A percentile compares a stretch with the other conserved stretches of the same genome.
phyloP scores from a whole-genome alignment of 2,888 invertebrate species.

The Beris chalybata region DNA sequence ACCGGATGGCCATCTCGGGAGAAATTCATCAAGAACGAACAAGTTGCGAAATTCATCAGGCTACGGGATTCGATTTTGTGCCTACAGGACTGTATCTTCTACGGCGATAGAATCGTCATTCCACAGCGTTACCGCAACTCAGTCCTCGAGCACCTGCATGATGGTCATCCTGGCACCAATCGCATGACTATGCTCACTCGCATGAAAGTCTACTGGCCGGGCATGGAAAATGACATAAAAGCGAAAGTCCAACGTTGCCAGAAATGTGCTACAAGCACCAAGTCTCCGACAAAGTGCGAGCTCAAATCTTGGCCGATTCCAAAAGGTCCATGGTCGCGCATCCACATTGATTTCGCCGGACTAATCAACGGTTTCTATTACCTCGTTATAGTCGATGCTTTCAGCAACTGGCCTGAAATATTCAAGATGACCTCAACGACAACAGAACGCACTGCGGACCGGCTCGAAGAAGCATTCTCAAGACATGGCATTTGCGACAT shows the following conservation, averaged over 20 bases:
- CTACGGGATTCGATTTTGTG: not conserved
- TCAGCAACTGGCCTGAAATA: slow-evolving; percentile 23
- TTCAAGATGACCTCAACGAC: not conserved
- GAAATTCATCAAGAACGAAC: not conserved
- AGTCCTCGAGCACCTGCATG: not conserved
- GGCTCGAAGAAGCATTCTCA: not conserved
- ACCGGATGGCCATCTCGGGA: no score
- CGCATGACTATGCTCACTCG: not conserved
- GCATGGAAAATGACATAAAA: not conserved
- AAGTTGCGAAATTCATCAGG: not conserved
- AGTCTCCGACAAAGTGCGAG: no score
- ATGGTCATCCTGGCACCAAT: not conserved
- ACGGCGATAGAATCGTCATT: not conserved
- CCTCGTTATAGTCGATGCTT: slow-evolving; percentile 49
- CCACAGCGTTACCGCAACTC: not conserved
- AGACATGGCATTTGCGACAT: not conserved
- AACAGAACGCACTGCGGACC: not conserved
- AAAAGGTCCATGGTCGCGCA: not conserved
- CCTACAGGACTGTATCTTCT: not conserved
- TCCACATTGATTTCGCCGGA: slow-evolving; percentile 8
- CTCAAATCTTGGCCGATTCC: slow-evolving; percentile 35
- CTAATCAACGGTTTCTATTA: slow-evolving; percentile 1
- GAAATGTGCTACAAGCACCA: not conserved
- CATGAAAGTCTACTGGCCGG: not conserved
- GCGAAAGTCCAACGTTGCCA: not conserved